These are phyloP conservation scores for Lepilemur septentrionalis DNA, from an alignment of 2,797 vertebrate species.

Conservation along the genomic window DNA sequence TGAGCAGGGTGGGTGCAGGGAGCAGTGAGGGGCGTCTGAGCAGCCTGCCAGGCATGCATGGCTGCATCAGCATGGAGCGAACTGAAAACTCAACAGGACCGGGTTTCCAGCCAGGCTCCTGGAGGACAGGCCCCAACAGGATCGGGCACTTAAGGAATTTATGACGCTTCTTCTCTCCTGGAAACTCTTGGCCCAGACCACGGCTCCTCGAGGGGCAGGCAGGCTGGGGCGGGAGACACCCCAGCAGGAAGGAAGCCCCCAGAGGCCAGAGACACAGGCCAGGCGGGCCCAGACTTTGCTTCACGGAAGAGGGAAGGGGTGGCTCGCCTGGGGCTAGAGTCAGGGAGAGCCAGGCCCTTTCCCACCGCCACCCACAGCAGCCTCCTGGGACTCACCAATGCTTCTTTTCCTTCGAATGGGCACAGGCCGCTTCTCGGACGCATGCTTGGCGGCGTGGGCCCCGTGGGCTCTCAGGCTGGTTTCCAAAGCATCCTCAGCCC, in stretches of 20 bases:
- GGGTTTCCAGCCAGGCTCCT: constrained; percentile 64
- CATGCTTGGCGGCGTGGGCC: constrained; percentile 88
- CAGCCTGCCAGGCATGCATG: constrained; percentile 62
- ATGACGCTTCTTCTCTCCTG: constrained; percentile 75
- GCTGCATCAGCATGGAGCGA: constrained; percentile 64
- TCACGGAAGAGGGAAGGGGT: background rate
- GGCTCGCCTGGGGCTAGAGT: background rate
- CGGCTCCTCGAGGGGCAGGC: constrained; percentile 57
- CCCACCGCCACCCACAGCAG: no score
- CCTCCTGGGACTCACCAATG: constrained; percentile 88
- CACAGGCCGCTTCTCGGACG: constrained; percentile 91
- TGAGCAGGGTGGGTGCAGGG: background rate
- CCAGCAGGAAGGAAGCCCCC: constrained; percentile 59
- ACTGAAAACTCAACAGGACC: constrained; percentile 76
- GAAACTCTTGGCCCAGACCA: constrained; percentile 73
- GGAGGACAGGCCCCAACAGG: constrained; percentile 81
- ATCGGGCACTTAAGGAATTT: constrained; percentile 94
- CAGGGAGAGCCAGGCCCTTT: background rate
- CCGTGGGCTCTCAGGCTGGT: constrained; percentile 89
- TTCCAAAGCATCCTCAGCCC: constrained; percentile 91
- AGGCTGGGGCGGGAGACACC: constrained; percentile 16
- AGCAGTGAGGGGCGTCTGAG: constrained; percentile 44
- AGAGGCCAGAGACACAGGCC: background rate
- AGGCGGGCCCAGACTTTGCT: constrained; percentile 10
- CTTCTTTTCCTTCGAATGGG: constrained; percentile 94